phyloP scores from a whole-genome alignment of 2,888 invertebrate species.

The Aleiodes testaceus region DNA sequence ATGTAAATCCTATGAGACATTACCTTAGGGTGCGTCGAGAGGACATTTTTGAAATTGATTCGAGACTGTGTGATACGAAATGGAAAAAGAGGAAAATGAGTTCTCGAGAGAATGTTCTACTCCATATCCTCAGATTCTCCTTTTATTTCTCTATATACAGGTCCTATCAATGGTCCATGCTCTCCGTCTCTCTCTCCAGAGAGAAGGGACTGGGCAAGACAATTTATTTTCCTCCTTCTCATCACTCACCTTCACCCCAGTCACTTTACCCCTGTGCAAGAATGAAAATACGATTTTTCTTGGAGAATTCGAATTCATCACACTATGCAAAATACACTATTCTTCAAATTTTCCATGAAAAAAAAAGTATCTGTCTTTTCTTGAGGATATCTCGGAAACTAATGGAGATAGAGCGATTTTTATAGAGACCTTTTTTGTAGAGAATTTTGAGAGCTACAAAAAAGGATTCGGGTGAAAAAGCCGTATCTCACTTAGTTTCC shows the following conservation, averaged over 20 bases:
- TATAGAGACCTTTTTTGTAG: too few relatives aligned
- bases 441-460: too few relatives aligned
- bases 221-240: constrained; percentile 40
- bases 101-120: constrained; percentile 26
- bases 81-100: constrained; percentile 34
- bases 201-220: constrained; percentile 24
- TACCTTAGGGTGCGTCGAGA: constrained; percentile 33
- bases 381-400: too few relatives aligned
- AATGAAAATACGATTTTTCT: constrained; percentile 8
- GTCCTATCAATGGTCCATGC: constrained; percentile 27
- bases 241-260: constrained; percentile 41
- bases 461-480: too few relatives aligned
- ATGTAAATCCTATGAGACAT: constrained; percentile 28
- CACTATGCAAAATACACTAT: background rate
- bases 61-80: constrained; percentile 41
- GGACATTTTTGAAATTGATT: constrained; percentile 44
- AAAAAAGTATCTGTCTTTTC: too few relatives aligned
- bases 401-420: too few relatives aligned
- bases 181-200: background rate
- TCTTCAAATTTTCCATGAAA: too few relatives aligned
- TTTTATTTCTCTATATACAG: constrained; percentile 21
- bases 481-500: too few relatives aligned
- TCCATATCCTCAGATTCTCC: constrained; percentile 23
- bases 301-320: constrained; percentile 2
- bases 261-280: constrained; percentile 20